Evolutionary conservation across 2,888 invertebrate genomes (phyloP), one percentile per base, ranked within the genome.

Genomic region (Netelia virgata): DNA sequence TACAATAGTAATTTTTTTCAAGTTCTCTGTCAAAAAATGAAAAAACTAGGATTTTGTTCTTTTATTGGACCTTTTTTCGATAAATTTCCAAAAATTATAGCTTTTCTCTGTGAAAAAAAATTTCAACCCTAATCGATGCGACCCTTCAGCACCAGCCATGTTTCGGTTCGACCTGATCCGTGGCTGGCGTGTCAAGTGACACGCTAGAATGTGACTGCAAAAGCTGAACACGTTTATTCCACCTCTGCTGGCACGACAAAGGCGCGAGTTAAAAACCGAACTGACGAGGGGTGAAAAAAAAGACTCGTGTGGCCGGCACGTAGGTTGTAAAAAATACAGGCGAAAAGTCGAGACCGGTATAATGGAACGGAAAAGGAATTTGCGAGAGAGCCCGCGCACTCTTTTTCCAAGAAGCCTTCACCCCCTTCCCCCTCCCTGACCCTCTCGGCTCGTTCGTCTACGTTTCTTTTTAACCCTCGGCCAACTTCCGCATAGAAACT

Each of bases 401-500:
- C 59, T 55, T 16, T 36, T 18, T 41, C 50, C 64, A 76, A 36
- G 43, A 63, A 63, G 50, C 11, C 11, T 10, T 70, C 41, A 28
- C 9, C 1, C 23, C 50, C 10, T 41, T 16, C 41, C n/a, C 36
- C n/a, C 9, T 14, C n/a, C 11, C 28, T 16, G 10, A 47, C 57
- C 9, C 59, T 18, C 55, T 9, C 18, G 9, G 47, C 43, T 43
- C 59, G 23, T 72, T 28, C 72, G 18, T 73, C 64, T 63, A 18
- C 36, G 41, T 5, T 28, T 14, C 20, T 50, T 41, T 50, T 73
- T 47, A 14, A n/a, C 55, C 53, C 50, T 70, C 23, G 28, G 63
- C 50, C 43, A 55, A 28, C 66, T n/a, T 10, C 28, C 23, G 78
- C 47, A 77, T 72, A 64, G 72, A 85, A 86, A 82, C 72, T 87